phyloP scores from a whole-genome alignment of 2,797 vertebrate genomes.

The Psittacula derbiana region DNA sequence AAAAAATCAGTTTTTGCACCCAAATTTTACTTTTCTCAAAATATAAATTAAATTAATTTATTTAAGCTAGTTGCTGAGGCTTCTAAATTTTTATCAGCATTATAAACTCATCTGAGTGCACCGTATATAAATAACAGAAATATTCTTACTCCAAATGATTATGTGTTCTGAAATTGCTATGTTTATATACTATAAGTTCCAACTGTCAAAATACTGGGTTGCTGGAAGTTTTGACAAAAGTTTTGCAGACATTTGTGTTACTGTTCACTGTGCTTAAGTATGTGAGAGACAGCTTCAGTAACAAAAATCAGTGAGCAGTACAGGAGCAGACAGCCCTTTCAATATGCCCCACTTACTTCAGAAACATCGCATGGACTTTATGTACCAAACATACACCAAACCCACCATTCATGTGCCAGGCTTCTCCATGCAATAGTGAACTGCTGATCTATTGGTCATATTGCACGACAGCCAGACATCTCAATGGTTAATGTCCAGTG shows the following conservation, averaged over 20 bases:
- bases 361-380: neutral
- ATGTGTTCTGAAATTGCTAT: neutral
- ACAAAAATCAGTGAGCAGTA: neutral
- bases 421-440: rapidly evolving
- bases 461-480: rapidly evolving
- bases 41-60: neutral
- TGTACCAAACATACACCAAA: rapidly evolving
- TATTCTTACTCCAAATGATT: neutral
- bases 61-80: neutral
- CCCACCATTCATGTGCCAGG: rapidly evolving
- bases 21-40: neutral
- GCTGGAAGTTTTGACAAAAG: neutral
- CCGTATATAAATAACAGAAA: neutral
- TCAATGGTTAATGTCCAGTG: rapidly evolving
- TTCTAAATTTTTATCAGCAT: neutral
- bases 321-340: rapidly evolving
- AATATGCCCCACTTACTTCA: rapidly evolving
- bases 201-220: neutral
- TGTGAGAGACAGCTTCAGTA: neutral
- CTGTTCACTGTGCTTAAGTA: neutral
- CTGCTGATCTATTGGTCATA: rapidly evolving
- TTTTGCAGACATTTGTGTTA: neutral
- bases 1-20: neutral
- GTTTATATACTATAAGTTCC: neutral
- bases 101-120: neutral